phyloP scores from a whole-genome alignment of 1,140 invertebrate species.

The Ericerus pela region DNA sequence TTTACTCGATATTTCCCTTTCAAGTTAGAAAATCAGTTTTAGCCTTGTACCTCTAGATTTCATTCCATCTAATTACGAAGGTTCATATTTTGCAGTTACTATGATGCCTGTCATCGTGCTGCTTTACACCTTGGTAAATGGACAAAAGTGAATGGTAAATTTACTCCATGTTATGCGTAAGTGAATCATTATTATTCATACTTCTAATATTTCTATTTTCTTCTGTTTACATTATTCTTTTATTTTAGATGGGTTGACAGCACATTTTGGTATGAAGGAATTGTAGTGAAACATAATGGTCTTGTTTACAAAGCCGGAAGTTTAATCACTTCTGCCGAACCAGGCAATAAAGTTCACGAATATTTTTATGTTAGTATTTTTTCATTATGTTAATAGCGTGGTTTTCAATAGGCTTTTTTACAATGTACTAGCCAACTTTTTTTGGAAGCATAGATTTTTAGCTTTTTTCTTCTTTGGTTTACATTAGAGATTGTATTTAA shows the following conservation, averaged over 20 bases:
- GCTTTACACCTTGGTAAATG: conserved; percentile 79
- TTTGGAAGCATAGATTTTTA: no score
- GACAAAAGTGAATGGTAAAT: conserved; percentile 47
- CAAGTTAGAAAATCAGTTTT: background rate
- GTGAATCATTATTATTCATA: background rate
- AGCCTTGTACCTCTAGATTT: no score
- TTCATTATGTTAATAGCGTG: no score
- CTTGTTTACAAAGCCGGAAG: conserved; percentile 66
- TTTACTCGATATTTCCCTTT: conserved; percentile 59
- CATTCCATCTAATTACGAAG: no score
- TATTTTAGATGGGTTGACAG: conserved; percentile 52
- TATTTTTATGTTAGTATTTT: conserved; percentile 69
- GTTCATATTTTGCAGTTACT: conserved; percentile 36
- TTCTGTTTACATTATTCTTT: background rate
- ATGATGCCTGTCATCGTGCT: conserved; percentile 78
- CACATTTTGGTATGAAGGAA: conserved; percentile 56
- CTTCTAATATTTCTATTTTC: background rate
- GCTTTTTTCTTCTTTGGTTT: no score
- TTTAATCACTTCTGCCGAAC: conserved; percentile 53
- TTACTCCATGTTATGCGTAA: background rate
- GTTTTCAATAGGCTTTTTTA: no score
- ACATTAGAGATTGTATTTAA: no score
- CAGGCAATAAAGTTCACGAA: conserved; percentile 61
- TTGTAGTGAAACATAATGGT: conserved; percentile 60
- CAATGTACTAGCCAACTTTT: no score